Base-by-base conservation (phyloP, 1,140 invertebrate species). In the Atta cephalotes region DNA sequence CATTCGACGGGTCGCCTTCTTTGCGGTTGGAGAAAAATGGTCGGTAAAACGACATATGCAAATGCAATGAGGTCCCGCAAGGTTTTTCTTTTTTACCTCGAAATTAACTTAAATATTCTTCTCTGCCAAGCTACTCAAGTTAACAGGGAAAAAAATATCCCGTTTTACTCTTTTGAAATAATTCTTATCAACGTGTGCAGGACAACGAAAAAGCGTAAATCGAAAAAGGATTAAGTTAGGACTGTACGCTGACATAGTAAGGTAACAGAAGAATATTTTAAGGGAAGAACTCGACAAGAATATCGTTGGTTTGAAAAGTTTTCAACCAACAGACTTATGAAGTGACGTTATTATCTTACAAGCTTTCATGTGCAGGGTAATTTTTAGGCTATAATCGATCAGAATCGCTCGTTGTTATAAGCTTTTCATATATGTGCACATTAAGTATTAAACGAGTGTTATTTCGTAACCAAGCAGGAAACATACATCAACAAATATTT, bases 401-500 rank as follows among this genome's bases (percentile, higher is more conserved):
- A 62, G 39, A 18, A 10, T 31, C n/a, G 68, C 18, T 10, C 21
- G 18, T 14, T 12, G 10, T 25, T 56, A n/a, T 45, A 25, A 31
- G 9, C 56, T 84, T 76, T 82, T 63, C 60, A 39, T n/a, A 63
- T 28, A 62, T 45, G 21, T 45, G 39, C 56, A 62, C 49, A 74
- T 76, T 82, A 76, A 76, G 56, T 39, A 16, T 76, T 84, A 63
- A 84, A 76, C 16, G 39, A 28, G 45, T 28, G 28, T 62, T 84
- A 76, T 76, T 62, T n/a, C 18, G 28, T 74, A 62, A 74, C n/a
- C 68, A 12, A 63, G 39, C 80, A 49, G 56, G 56, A 74, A 82
- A 84, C 14, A 49, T 84, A 72, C 66, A 72, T 82, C 68, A 76
- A 51, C 70, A 70, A 80, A 80, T 81, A 70, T 70, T 56, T 49